Percentiles rank a stretch among this genome's conserved stretches.
Evolutionary conservation across 2,113 vertebrate species (phyloP).

Genomic region (Myrmophylax atrothorax): DNA sequence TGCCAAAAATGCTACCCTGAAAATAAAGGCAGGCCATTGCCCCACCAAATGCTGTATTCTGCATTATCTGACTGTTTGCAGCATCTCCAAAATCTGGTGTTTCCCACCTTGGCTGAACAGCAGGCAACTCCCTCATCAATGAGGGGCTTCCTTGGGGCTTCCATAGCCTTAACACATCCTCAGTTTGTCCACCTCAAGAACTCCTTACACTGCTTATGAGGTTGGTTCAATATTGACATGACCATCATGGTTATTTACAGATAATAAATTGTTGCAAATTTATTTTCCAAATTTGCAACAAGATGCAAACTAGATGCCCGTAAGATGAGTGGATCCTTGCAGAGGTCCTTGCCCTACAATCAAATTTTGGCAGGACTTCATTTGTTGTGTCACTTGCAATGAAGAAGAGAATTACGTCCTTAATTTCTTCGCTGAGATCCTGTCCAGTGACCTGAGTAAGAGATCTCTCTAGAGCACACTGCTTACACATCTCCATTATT

Average conservation of each 20-base stretch:
- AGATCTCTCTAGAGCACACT: background rate
- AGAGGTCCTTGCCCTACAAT: background rate
- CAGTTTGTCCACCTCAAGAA: background rate
- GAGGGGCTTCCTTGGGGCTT: background rate
- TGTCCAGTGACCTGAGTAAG: background rate
- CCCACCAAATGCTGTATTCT: background rate
- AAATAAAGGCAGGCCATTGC: background rate
- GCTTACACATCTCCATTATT: background rate
- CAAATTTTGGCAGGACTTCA: background rate
- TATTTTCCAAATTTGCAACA: no score
- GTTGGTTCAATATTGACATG: background rate
- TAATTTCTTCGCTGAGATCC: background rate
- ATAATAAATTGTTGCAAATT: rapidly evolving
- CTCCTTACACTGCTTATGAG: background rate
- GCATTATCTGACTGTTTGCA: background rate
- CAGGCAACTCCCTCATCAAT: background rate
- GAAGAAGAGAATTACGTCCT: background rate
- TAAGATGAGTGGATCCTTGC: background rate
- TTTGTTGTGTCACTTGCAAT: background rate
- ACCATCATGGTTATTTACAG: background rate
- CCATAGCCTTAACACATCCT: background rate
- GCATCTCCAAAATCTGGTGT: no score
- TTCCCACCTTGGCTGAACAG: background rate
- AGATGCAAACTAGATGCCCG: rapidly evolving
- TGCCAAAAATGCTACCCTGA: background rate